Base-by-base conservation (phyloP, 2,888 invertebrate species). In the Tetranychus truncatus region DNA sequence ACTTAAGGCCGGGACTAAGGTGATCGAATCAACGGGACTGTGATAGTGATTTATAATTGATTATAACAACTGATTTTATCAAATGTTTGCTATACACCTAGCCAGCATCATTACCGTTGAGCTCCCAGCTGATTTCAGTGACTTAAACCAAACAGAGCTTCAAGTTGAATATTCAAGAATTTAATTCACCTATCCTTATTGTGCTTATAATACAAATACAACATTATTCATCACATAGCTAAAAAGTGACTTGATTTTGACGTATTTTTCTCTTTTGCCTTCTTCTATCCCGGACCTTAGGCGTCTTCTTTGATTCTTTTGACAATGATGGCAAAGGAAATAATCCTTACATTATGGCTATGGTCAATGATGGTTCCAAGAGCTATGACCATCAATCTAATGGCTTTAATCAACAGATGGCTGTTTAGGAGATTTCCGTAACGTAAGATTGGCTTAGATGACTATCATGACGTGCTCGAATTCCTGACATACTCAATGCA, bases 391-490 rank as follows among this genome's bases (percentile, higher is more conserved):
- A 99, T 82, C 88, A 92, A 82, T 92, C 92, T 81, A 97, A 99
- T 85, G 97, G 95, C 0, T 86, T 89, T 1, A 88, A 89, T 44
- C 96, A 99, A 84, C 86, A 91, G 80, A 82, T 93, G 74, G 97
- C 0, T 99, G 97, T 82, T 85, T 96, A 78, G 86, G 95, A 76
- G 97, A 99, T 84, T 99, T 96, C 86, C 87, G 97, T 75, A 99
- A 99, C 85, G 88, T n/a, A n/a, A n/a, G n/a, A n/a, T n/a, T 72
- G 88, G 87, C 34, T 81, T 88, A 21, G 88, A 88, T 67, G 97
- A 97, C 85, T 97, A 99, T 84, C 97, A 97, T 80, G 97, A 99
- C 85, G 92, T 95, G 66, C 87, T 92, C 77, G 92, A 95, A 75
- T 91, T 97, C 82, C 86, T 95, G 76, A 92, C 95, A 8, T 88